Conservation (phyloP, 2,797 vertebrate species). For the Myotis myotis region DNA sequence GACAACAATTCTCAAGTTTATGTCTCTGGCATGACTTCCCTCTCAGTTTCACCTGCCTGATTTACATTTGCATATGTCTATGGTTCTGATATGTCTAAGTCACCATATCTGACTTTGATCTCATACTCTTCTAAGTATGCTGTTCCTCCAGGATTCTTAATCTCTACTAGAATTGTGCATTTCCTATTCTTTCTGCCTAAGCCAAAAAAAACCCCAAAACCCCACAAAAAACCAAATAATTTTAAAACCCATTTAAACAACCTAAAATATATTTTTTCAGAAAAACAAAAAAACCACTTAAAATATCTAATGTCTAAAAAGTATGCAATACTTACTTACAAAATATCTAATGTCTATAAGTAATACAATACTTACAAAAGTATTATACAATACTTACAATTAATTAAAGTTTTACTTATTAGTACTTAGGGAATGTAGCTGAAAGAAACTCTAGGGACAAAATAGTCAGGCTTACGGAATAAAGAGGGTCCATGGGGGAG, state of each 20-base stretch:
- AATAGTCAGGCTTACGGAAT: no score
- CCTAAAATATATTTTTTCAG: not conserved
- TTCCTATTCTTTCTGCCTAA: not conserved
- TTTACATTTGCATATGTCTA: not conserved
- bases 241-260: not conserved
- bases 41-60: not conserved
- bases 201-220: not conserved
- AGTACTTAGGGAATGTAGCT: not conserved
- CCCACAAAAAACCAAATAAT: not conserved
- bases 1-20: not conserved
- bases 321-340: not conserved
- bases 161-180: not conserved
- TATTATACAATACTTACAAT: not conserved
- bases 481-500: no score
- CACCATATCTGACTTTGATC: not conserved
- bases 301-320: not conserved
- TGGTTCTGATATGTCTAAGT: not conserved
- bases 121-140: not conserved
- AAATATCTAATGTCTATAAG: not conserved
- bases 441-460: no score
- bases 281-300: not conserved
- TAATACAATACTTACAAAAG: not conserved
- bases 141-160: not conserved
- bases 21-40: not conserved
- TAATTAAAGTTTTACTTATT: not conserved